Conservation (phyloP, 2,797 vertebrate genomes). For the Psittacula echo region DNA sequence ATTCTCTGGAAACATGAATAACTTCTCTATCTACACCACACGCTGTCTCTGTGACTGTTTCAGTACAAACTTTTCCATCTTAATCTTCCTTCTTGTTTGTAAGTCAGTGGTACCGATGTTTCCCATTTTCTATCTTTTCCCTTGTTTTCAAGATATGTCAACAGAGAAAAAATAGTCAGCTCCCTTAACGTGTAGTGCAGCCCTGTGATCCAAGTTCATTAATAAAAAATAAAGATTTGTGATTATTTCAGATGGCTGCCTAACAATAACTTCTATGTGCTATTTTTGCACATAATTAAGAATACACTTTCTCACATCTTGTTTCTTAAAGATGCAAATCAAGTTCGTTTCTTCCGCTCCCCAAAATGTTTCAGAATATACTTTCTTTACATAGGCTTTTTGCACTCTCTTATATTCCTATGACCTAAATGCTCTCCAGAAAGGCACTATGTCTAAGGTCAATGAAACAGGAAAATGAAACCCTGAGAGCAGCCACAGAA, state of each 20-base stretch:
- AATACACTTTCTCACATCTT: neutral
- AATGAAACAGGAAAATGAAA: slow-evolving; percentile 11
- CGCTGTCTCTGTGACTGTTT: neutral
- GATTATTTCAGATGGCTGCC: neutral
- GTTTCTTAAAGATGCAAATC: neutral
- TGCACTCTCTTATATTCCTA: neutral
- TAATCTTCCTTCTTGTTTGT: neutral
- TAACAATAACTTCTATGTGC: neutral
- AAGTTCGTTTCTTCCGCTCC: neutral
- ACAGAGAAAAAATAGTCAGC: neutral
- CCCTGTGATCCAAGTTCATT: neutral
- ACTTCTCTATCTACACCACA: neutral
- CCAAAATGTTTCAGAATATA: neutral
- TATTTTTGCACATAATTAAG: neutral
- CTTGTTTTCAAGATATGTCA: neutral
- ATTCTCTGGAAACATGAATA: neutral
- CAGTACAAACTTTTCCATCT: neutral
- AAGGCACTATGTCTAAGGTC: slow-evolving; percentile 4
- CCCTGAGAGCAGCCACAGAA: neutral
- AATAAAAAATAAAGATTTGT: neutral
- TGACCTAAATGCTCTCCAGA: slow-evolving; percentile 1
- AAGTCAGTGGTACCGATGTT: neutral
- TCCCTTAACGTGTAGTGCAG: neutral
- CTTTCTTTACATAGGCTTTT: neutral
- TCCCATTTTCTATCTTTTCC: neutral